Evolutionary conservation across 2,113 vertebrate genomes (phyloP).

Genomic region (Callionymus lyra): DNA sequence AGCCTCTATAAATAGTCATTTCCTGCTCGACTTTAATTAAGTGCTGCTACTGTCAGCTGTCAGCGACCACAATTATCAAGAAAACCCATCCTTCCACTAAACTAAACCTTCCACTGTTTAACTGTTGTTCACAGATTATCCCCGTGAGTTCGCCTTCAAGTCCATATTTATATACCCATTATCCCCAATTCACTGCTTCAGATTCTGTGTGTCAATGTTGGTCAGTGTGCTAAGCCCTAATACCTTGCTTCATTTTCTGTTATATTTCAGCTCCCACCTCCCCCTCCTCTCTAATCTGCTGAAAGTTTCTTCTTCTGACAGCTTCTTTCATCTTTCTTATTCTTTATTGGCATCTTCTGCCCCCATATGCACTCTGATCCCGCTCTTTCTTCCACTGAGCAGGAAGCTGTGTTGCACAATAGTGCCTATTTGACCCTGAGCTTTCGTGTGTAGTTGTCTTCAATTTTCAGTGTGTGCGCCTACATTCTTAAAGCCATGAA

Average conservation of each 20-base stretch:
- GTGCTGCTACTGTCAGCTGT: conserved; percentile 63
- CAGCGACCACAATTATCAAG: conserved; percentile 63
- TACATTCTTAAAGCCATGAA: too few species aligned
- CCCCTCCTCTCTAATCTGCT: conserved; percentile 41
- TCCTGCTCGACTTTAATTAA: conserved; percentile 69
- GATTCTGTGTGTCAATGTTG: conserved; percentile 11
- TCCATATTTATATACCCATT: conserved; percentile 29
- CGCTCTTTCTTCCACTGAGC: neutral
- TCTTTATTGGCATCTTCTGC: conserved; percentile 21
- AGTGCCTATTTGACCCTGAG: conserved; percentile 4
- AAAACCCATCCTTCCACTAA: conserved; percentile 61
- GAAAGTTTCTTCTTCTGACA: conserved; percentile 39
- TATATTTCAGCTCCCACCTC: conserved; percentile 15
- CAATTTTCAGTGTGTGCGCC: neutral
- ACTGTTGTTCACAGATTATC: conserved; percentile 34
- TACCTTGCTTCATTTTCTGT: conserved; percentile 26
- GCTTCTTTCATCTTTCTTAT: conserved; percentile 37
- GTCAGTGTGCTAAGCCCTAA: conserved; percentile 7
- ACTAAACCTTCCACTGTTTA: conserved; percentile 41
- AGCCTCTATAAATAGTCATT: conserved; percentile 62
- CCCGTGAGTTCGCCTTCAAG: conserved; percentile 27
- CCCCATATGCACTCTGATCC: conserved; percentile 12
- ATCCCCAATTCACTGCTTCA: conserved; percentile 22
- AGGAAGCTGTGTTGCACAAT: neutral
- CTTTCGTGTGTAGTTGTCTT: neutral